Evolutionary conservation across 2,888 invertebrate species (phyloP).

Genomic region (Germaria angustata): DNA sequence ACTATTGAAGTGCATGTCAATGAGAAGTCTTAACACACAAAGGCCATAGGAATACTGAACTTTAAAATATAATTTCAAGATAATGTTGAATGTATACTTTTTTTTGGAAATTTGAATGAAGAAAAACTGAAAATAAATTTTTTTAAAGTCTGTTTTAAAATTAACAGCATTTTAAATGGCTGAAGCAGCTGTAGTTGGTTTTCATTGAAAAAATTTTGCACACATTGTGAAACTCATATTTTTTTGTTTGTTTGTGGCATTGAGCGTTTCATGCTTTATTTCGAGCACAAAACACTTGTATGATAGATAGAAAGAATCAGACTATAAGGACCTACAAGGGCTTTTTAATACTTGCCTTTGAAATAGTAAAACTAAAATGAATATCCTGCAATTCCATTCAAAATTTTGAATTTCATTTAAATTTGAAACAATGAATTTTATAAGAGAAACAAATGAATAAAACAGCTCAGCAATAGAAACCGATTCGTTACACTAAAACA

Average conservation of each 20-base stretch:
- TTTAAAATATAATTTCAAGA: neutral
- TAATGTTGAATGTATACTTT: neutral
- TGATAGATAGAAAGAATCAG: neutral
- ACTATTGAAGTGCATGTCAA: neutral
- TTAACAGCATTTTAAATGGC: no score
- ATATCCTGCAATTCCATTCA: constrained; percentile 50
- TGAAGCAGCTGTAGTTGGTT: constrained; percentile 22
- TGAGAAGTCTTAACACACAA: constrained; percentile 18
- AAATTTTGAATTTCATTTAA: neutral
- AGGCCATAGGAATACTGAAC: neutral
- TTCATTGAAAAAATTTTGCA: constrained; percentile 7
- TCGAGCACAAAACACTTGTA: constrained; percentile 42
- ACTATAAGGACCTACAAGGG: no score
- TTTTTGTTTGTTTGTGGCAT: neutral
- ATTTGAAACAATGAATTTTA: constrained; percentile 29
- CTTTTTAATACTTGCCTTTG: neutral
- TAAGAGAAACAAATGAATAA: constrained; percentile 40
- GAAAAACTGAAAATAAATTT: no score
- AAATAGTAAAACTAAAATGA: neutral
- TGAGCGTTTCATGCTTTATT: constrained; percentile 10
- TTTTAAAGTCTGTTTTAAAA: no score
- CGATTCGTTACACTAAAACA: constrained; percentile 55
- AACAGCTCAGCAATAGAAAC: neutral
- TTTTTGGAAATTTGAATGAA: neutral
- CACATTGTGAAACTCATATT: neutral